Base-by-base conservation (phyloP, 2,888 invertebrate genomes). In the Blastobasis adustella region DNA sequence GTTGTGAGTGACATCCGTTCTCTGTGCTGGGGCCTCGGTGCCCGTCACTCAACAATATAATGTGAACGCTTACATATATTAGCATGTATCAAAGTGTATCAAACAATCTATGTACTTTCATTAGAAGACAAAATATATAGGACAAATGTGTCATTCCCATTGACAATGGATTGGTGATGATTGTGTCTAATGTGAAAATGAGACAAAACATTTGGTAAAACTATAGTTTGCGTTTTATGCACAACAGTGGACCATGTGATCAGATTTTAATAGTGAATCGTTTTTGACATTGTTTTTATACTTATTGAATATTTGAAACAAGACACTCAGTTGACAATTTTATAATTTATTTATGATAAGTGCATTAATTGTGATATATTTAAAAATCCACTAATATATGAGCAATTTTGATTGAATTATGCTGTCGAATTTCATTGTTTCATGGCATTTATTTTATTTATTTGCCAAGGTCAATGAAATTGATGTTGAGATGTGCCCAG, bases 291-390 rank as follows among this genome's bases (percentile, higher is more conserved):
- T 82, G 78, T 80, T 87, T 83, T 80, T 52, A 65, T 67, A 68
- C 59, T 63, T 77, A 73, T 76, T 73, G 74, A 78, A 79, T 78
- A 78, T 74, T 23, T 78, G 65, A 79, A 74, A 79, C 71, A 73
- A 73, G 78, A 83, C 75, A 71, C 77, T 78, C 70, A 60, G 81
- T 85, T 87, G 83, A 86, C 83, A 78, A 82, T 82, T 85, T 80
- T 79, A 80, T 86, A 83, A 86, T 87, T 87, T 85, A 85, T 87
- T 85, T 85, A 83, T 80, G 69, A 39, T 85, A 85, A 85, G 87
- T 87, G 84, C 79, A 82, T 83, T 82, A 71, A 79, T 82, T 86
- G 87, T 88, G 86, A 87, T 84, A 83, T 79, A 76, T 75, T 75
- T 76, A 78, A 73, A 58, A 68, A 78, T 73, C 72, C 72, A 63